Evolutionary conservation across 2,888 invertebrate genomes (phyloP).

Genomic region (Eupithecia centaureata): DNA sequence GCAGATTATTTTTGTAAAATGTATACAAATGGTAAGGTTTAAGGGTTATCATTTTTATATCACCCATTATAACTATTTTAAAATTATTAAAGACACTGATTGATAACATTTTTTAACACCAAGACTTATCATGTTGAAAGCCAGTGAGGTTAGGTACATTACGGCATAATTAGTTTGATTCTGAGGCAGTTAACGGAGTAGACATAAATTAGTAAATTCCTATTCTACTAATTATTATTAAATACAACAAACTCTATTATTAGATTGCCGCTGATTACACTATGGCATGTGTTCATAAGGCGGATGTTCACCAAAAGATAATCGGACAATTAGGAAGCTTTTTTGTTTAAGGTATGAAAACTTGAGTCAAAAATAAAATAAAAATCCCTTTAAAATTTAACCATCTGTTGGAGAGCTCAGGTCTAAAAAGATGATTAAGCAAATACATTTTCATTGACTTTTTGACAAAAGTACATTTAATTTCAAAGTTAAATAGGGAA

Average conservation of each 20-base stretch:
- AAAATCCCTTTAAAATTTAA: too few species aligned
- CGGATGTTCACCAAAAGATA: neutral
- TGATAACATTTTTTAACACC: slow-evolving; percentile 5
- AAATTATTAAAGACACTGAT: slow-evolving; percentile 9
- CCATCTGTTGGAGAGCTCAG: too few species aligned
- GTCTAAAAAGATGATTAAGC: too few species aligned
- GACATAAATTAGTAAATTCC: neutral
- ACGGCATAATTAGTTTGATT: slow-evolving; percentile 1
- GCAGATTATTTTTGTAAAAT: slow-evolving; percentile 18
- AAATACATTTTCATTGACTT: neutral
- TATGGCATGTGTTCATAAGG: neutral
- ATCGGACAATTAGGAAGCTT: too few species aligned
- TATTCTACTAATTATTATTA: neutral
- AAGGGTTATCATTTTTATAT: neutral
- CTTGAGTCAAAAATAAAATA: too few species aligned
- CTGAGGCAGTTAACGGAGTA: neutral
- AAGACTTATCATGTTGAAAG: neutral
- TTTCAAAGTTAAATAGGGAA: neutral
- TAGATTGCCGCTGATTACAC: neutral
- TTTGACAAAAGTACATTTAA: neutral
- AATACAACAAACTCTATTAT: neutral
- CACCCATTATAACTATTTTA: slow-evolving; percentile 7
- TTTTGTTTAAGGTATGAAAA: too few species aligned
- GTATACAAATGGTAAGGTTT: slow-evolving; percentile 30
- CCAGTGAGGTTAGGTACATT: neutral